Base-by-base conservation (phyloP, 1,140 invertebrate species). In the Aphidius gifuensis region DNA sequence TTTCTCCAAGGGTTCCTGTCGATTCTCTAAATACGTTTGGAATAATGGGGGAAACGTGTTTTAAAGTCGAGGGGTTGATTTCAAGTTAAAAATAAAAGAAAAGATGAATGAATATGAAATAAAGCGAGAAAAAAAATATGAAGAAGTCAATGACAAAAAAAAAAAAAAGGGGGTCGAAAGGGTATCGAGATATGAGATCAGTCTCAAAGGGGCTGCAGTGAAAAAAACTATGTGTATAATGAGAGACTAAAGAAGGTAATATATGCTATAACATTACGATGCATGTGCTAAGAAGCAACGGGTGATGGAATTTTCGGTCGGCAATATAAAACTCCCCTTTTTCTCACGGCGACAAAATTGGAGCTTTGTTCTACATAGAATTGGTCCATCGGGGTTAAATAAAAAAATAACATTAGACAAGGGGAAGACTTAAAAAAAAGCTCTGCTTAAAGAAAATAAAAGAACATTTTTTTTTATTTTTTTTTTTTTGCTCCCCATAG, bases 311-410 rank as follows among this genome's bases (percentile, higher is more conserved):
- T 62, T 32, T 32, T 62, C 38, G 46, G 61, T 62, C 8, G 9
- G 1, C 2, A 55, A 55, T 42, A 45, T 40, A 43, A 39, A 48
- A 9, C 40, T 55, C 55, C 16, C 23, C 42, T 51, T 56, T 58
- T 58, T 58, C 61, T 58, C 61, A 63, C 61, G 50, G 39, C 42
- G 16, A 16, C 21, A 42, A 60, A 16, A 38, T 38, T 11, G 16
- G 23, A 42, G 60, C 61, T 63, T 63, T 63, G 61, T 63, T 63
- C 56, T 58, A 58, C 50, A 9, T 21, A 50, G 56, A 63, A 63
- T 63, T 63, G 61, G 61, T 63, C 61, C 61, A 63, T 32, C 23
- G 56, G 61, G 43, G 46, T 9, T 59, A 49, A 49, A 59, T 40
- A 38, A 49, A 9, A 39, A 38, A n/a, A 46, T 9, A 58, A 44